Evolutionary conservation across 2,113 vertebrate genomes (phyloP).

Genomic region (Aspiorhynchus laticeps): DNA sequence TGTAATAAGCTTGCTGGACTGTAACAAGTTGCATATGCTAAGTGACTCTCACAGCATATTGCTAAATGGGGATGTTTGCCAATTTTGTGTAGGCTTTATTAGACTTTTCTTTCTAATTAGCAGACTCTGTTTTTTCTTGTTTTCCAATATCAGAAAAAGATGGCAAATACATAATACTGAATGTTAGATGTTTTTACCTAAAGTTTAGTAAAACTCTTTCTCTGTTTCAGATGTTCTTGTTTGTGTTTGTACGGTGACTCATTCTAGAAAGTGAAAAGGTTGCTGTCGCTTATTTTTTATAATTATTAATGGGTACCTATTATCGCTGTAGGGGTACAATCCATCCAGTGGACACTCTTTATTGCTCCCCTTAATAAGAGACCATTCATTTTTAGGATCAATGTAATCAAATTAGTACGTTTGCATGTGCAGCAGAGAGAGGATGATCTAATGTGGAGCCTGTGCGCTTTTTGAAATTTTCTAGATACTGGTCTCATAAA

Average conservation of each 20-base stretch:
- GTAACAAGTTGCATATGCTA: constrained; percentile 27
- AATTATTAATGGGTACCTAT: constrained; percentile 27
- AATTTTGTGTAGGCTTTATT: constrained; percentile 12
- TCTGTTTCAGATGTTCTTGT: not conserved
- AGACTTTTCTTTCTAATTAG: constrained; percentile 16
- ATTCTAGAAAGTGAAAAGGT: constrained; percentile 21
- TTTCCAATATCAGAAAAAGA: not conserved
- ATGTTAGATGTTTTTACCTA: not conserved
- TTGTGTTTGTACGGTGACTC: constrained; percentile 7
- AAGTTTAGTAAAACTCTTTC: constrained; percentile 9
- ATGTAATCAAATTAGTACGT: constrained; percentile 32
- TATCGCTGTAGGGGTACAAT: constrained; percentile 30
- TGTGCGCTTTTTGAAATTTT: not conserved
- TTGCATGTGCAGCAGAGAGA: constrained; percentile 24
- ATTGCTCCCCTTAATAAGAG: constrained; percentile 35
- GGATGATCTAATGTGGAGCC: not conserved
- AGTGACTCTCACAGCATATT: constrained; percentile 29
- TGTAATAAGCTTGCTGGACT: constrained; percentile 35
- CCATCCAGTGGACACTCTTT: constrained; percentile 37
- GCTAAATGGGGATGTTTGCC: constrained; percentile 30
- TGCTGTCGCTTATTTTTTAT: constrained; percentile 11
- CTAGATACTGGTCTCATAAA: not conserved
- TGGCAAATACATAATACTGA: not conserved
- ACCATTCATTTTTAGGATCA: constrained; percentile 35
- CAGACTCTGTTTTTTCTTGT: not conserved